Evolutionary conservation across 1,140 invertebrate genomes (phyloP), one percentile per base, ranked within the genome.

Genomic region (Helicorthomorpha holstii): DNA sequence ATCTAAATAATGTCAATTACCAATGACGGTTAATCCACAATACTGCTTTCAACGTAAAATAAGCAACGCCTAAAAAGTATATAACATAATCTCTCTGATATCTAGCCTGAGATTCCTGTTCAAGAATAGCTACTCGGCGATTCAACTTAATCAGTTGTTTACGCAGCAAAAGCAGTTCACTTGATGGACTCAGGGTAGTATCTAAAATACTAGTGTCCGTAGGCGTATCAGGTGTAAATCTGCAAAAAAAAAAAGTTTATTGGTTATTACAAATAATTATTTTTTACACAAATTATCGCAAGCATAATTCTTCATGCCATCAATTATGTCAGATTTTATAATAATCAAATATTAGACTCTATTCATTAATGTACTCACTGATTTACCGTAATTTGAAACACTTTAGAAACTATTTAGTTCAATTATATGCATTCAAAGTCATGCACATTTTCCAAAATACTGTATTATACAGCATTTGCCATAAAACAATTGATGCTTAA

Each of bases 141-240:
- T 7, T 34, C 16, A 34, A 16, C 16, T 16, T 34, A 7, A 7
- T 34, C 7, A 34, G 7, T 34, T 34, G 29, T 7, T 16, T 7
- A 48, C 85, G 74, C 59, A 90, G 71, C 67, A 88, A 83, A 25
- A 83, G 71, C 41, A 88, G 71, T 68, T 89, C 85, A 68, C 88
- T 84, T 47, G 75, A 74, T 53, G 81, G 73, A 34, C 77, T 78
- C 51, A 84, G 65, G 56, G 77, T 73, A 3, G 2, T 24, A 7
- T 51, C 50, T 10, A 23, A 7, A 10, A 24, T 23, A 24, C 3
- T 7, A 4, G 3, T 7, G 19, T 42, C 4, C 23, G 50, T 29
- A 43, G 50, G 50, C 7, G 38, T 43, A 3, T 26, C 10, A 12
- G 50, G 50, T n/a, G n/a, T n/a, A 51, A 56, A 82, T 80, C 47